Evolutionary conservation across 1,140 invertebrate genomes (phyloP), one percentile per base, ranked within the genome.

Genomic region (Anagrus nilaparvatae): DNA sequence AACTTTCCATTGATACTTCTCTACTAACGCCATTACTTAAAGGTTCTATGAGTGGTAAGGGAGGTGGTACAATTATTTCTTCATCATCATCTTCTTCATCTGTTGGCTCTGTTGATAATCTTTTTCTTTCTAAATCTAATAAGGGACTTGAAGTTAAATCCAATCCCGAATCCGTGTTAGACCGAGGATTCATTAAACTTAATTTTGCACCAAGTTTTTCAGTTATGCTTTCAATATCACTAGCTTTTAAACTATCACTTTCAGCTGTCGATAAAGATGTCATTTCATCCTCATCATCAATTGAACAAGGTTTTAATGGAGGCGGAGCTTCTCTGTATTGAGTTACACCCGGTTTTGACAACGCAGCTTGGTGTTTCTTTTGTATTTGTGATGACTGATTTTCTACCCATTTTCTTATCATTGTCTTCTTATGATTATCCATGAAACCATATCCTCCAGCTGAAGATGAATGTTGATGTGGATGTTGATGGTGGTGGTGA

Each of bases 391-490:
- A 76, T 1, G 82, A 84, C 69, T 92, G 88, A 57, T 89, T 88
- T 67, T 91, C 88, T 0, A 93, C 87, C 89, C 89, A 94, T 61
- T 88, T 84, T 29, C 86, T 74, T 21, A 94, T 92, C 88, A 94
- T 93, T 45, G 78, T 84, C 56, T 88, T 88, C 55, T 92, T 92
- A 49, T 89, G 84, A 51, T 75, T 84, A 56, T 92, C 87, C 87
- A 91, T 90, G 52, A 86, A 90, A 3, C 87, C 86, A 53, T 88
- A 88, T 0, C 79, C 76, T 49, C 48, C 60, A 41, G 55, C 59
- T 9, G 10, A 30, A 13, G 10, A n/a, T 9, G 7, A 6, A 30
- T 13, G 5, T 30, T 7, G 7, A n/a, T 7, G 7, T 30, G 6
- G 7, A 10, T 5, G 7, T 30, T 7, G 7, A 10, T 7, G 7